These are phyloP conservation scores for Venturia canescens DNA, from an alignment of 1,140 invertebrate species.

Conservation along the genomic window DNA sequence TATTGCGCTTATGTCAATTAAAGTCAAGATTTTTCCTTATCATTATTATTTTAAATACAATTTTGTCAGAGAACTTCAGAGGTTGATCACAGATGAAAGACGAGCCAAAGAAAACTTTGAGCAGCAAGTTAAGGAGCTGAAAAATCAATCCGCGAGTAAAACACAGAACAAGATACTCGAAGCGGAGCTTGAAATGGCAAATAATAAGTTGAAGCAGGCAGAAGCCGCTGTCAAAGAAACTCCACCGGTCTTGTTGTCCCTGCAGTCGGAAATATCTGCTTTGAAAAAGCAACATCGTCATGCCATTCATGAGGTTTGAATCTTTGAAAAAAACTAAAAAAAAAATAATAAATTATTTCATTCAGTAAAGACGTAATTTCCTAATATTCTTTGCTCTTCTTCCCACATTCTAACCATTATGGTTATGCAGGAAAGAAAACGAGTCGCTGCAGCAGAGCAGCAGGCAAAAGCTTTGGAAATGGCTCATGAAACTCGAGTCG, in stretches of 20 bases:
- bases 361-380: too few species aligned
- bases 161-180: constrained; percentile 79
- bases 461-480: constrained; percentile 82
- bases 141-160: constrained; percentile 76
- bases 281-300: constrained; percentile 84
- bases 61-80: constrained; percentile 80
- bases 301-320: constrained; percentile 80
- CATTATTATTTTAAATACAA: constrained; percentile 26
- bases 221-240: constrained; percentile 80
- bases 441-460: constrained; percentile 83
- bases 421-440: constrained; percentile 79
- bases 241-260: constrained; percentile 80
- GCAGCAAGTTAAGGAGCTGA: constrained; percentile 77
- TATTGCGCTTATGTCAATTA: neutral
- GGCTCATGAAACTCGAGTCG: constrained; percentile 86
- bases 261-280: constrained; percentile 84
- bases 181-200: constrained; percentile 81
- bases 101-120: constrained; percentile 81
- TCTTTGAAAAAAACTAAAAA: neutral
- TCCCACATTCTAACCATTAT: neutral
- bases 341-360: neutral
- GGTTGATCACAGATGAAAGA: constrained; percentile 80
- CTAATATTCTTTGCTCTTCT: too few species aligned
- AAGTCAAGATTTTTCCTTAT: neutral
- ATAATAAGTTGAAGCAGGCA: constrained; percentile 80